Percentiles rank a stretch among this genome's conserved stretches.
phyloP scores from a whole-genome alignment of 2,888 invertebrate genomes.

The Cynaeus angustus region DNA sequence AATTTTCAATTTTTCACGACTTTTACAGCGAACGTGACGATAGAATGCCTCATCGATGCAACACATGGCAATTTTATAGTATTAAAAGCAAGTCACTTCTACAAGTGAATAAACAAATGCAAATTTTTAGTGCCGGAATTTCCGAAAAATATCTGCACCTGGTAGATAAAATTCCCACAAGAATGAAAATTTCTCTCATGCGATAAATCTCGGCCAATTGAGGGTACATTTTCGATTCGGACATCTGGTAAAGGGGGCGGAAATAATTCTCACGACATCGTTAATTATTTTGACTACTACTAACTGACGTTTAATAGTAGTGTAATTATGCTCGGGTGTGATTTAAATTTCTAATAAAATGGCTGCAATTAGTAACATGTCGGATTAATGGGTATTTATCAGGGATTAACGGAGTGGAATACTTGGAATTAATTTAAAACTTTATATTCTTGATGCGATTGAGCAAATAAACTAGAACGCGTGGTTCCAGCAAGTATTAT shows the following conservation, averaged over 20 bases:
- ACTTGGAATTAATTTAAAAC: slow-evolving; percentile 5
- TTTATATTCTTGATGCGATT: not conserved
- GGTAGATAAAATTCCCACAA: not conserved
- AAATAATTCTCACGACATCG: not conserved
- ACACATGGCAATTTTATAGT: slow-evolving; percentile 2
- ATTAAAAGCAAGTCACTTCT: not conserved
- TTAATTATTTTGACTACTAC: not conserved
- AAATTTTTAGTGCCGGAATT: not conserved
- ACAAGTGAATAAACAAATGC: slow-evolving; percentile 11
- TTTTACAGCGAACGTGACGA: slow-evolving; percentile 22
- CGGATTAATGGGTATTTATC: slow-evolving; percentile 15
- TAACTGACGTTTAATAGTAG: not conserved
- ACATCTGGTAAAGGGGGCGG: not conserved
- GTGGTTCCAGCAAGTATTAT: not conserved
- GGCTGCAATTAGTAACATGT: slow-evolving; percentile 28
- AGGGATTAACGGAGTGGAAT: slow-evolving; percentile 15
- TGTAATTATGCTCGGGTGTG: slow-evolving; percentile 2
- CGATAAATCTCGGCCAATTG: not conserved
- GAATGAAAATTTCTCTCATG: not conserved
- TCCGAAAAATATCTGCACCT: not conserved
- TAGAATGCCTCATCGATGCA: slow-evolving; percentile 6
- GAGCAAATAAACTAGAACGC: not conserved
- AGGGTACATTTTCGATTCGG: not conserved
- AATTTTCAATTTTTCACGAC: slow-evolving; percentile 22
- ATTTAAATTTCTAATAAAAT: slow-evolving; percentile 30